Conservation (phyloP, 2,113 vertebrate species). For the Desmodus rotundus region DNA sequence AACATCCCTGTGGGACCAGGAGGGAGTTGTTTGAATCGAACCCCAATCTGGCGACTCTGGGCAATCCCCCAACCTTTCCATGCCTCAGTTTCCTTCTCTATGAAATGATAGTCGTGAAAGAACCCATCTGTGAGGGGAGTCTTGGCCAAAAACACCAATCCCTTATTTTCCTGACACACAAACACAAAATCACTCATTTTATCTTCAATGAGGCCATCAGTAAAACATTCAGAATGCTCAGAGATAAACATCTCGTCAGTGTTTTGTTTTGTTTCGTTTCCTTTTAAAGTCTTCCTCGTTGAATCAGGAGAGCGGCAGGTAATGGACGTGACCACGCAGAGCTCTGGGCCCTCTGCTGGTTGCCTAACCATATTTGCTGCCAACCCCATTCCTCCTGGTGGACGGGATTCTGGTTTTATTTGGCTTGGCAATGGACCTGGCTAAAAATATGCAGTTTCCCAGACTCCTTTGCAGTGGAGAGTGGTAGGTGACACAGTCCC, state of each 20-base stretch:
- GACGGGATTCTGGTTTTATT: background rate
- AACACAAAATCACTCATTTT: background rate
- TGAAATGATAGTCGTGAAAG: background rate
- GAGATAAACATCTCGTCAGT: background rate
- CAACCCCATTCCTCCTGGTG: background rate
- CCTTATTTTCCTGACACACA: background rate
- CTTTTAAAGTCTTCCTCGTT: background rate
- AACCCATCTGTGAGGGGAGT: background rate
- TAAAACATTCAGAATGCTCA: background rate
- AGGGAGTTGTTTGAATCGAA: background rate
- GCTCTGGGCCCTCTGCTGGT: background rate
- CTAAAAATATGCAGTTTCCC: slow-evolving; percentile 15
- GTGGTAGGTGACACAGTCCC: background rate
- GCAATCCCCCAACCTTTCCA: background rate
- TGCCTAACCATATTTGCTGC: background rate
- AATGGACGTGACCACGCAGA: fast-evolving
- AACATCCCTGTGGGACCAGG: background rate
- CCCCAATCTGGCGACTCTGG: background rate
- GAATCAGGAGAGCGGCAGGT: background rate
- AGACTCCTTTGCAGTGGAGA: background rate
- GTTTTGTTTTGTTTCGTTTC: background rate
- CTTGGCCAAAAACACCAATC: background rate
- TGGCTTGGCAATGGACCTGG: background rate
- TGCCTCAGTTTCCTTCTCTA: background rate
- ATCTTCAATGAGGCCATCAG: background rate